Percentiles rank a stretch among this genome's conserved stretches.
These are phyloP conservation scores for Epistrophe eligans DNA, from an alignment of 2,888 invertebrate species.

Conservation along the genomic window DNA sequence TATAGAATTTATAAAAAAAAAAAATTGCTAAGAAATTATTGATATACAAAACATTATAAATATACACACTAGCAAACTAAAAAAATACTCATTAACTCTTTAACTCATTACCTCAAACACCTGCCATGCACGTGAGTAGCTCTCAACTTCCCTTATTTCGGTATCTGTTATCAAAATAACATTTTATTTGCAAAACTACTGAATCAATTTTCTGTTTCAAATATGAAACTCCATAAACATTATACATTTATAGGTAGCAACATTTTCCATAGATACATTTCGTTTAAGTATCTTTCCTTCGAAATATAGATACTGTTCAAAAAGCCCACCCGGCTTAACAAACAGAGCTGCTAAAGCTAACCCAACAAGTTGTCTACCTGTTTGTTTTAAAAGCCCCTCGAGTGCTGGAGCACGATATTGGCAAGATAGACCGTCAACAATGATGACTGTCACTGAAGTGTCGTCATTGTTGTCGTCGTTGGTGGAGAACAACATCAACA, in stretches of 20 bases:
- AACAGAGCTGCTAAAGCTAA: neutral
- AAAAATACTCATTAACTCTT: conserved; percentile 24
- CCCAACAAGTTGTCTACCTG: conserved; percentile 41
- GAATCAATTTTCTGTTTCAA: conserved; percentile 21
- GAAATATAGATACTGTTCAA: neutral
- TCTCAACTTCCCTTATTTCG: conserved; percentile 41
- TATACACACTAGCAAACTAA: neutral
- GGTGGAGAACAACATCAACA: conserved; percentile 35
- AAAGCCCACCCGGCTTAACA: conserved; percentile 41
- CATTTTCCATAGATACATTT: conserved; percentile 1
- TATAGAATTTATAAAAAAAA: conserved; percentile 3
- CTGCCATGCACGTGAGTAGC: conserved; percentile 40
- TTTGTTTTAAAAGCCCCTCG: conserved; percentile 38
- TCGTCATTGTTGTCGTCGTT: conserved; percentile 25
- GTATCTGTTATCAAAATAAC: conserved; percentile 18
- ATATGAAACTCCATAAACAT: conserved; percentile 21
- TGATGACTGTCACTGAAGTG: conserved; percentile 18
- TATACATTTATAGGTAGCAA: neutral
- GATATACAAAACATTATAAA: neutral
- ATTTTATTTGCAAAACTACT: conserved; percentile 39
- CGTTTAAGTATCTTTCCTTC: conserved; percentile 12
- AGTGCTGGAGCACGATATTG: conserved; percentile 18
- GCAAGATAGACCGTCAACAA: conserved; percentile 27
- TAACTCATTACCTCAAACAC: conserved; percentile 60
- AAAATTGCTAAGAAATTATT: neutral